These are phyloP conservation scores for Oncopeltus fasciatus DNA, from an alignment of 1,140 invertebrate species.

Conservation along the genomic window DNA sequence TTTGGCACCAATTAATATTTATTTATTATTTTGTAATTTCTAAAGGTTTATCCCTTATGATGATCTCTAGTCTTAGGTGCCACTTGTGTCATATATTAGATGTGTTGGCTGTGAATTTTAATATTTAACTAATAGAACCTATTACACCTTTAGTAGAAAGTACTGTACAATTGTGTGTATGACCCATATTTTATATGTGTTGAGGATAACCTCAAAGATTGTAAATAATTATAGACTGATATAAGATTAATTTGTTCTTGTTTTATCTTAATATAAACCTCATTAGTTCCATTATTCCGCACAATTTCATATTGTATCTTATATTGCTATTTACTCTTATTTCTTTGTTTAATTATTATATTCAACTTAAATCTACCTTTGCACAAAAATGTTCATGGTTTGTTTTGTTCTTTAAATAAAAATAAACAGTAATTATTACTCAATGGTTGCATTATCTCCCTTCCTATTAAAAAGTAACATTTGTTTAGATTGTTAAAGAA, in stretches of 20 bases:
- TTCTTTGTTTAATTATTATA: too few relatives aligned
- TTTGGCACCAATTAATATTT: neutral
- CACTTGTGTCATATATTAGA: neutral
- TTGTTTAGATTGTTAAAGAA: too few relatives aligned
- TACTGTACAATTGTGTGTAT: neutral
- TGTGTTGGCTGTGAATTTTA: conserved; percentile 5
- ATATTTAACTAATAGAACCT: neutral
- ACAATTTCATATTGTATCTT: too few relatives aligned
- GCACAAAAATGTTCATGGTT: too few relatives aligned
- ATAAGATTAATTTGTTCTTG: neutral
- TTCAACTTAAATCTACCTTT: too few relatives aligned
- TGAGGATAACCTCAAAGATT: neutral
- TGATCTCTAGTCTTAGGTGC: conserved; percentile 5
- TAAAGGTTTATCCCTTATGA: neutral
- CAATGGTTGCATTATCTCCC: too few relatives aligned
- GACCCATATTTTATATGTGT: neutral
- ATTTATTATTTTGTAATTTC: neutral
- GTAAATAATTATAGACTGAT: conserved; percentile 6
- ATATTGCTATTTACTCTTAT: too few relatives aligned
- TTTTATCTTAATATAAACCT: too few relatives aligned
- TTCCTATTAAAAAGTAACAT: too few relatives aligned
- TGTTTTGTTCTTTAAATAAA: too few relatives aligned
- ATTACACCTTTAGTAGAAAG: neutral
- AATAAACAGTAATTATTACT: too few relatives aligned
- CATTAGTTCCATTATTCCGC: too few relatives aligned